phyloP scores from a whole-genome alignment of 1,140 invertebrate species.

The Scaptomyza montana region DNA sequence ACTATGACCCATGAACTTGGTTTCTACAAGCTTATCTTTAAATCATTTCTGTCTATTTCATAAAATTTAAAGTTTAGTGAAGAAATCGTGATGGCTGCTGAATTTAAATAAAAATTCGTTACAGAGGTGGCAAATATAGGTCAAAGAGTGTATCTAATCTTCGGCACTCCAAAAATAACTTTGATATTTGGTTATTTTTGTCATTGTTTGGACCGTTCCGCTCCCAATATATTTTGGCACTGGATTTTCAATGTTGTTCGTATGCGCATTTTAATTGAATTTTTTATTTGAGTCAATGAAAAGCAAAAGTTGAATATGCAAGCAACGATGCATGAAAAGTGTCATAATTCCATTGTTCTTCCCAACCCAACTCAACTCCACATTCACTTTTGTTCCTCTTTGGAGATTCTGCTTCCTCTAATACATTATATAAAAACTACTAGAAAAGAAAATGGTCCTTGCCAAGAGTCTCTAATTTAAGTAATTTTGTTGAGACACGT shows the following conservation, averaged over 20 bases:
- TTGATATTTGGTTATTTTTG: constrained; percentile 24
- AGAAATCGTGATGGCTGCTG: no score
- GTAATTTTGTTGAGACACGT: background rate
- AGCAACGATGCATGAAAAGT: constrained; percentile 65
- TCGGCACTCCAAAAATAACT: background rate
- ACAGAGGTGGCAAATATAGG: background rate
- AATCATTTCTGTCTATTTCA: no score
- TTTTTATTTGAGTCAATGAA: constrained; percentile 76
- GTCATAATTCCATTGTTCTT: constrained; percentile 60
- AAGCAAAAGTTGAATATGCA: constrained; percentile 69
- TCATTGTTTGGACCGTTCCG: constrained; percentile 56
- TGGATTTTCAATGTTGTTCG: constrained; percentile 46
- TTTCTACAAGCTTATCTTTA: background rate
- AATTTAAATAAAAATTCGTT: background rate
- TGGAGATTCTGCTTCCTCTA: background rate
- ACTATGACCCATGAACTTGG: background rate
- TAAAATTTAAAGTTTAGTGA: no score
- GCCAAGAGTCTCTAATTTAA: constrained; percentile 34
- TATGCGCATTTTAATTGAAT: constrained; percentile 78
- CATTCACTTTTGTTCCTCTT: constrained; percentile 1
- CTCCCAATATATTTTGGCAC: constrained; percentile 66
- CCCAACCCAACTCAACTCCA: constrained; percentile 6
- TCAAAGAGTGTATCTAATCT: background rate
- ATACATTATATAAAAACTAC: background rate
- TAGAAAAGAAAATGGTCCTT: constrained; percentile 5